Percentiles rank a stretch among this genome's conserved stretches.
phyloP scores from a whole-genome alignment of 2,888 invertebrate species.

The Ophion ellenae region DNA sequence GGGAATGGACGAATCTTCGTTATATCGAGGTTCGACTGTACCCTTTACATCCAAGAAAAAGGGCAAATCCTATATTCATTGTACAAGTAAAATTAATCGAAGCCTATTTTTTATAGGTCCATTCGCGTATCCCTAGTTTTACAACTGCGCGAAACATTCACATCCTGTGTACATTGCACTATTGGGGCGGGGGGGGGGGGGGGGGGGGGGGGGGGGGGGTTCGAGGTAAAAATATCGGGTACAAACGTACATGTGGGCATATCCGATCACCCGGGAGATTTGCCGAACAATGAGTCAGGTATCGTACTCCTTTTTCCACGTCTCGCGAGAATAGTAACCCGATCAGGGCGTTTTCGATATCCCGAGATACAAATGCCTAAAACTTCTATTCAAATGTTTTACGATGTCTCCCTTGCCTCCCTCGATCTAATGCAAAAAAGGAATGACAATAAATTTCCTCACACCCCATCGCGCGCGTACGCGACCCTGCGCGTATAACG shows the following conservation, averaged over 20 bases:
- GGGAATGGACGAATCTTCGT: no score
- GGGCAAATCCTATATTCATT: no score
- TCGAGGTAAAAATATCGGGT: not conserved
- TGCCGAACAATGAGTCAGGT: slow-evolving; percentile 55
- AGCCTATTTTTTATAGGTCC: not conserved
- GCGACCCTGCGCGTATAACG: slow-evolving; percentile 16
- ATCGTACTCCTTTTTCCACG: slow-evolving; percentile 7
- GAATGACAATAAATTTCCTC: slow-evolving; percentile 60
- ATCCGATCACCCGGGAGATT: slow-evolving; percentile 37
- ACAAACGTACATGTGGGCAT: slow-evolving; percentile 20
- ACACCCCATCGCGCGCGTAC: slow-evolving; percentile 15
- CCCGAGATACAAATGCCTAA: slow-evolving; percentile 32
- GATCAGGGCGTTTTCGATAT: slow-evolving; percentile 50
- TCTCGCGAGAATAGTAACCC: slow-evolving; percentile 54
- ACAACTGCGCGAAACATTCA: slow-evolving; percentile 23
- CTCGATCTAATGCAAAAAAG: slow-evolving; percentile 59
- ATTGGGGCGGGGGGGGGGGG: not conserved
- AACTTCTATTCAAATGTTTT: slow-evolving; percentile 52
- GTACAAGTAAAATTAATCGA: no score
- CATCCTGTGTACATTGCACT: slow-evolving; percentile 11
- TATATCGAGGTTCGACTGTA: no score
- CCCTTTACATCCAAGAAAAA: no score
- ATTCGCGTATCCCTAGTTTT: slow-evolving; percentile 1
- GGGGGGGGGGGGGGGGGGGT: not conserved
- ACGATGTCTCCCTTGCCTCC: slow-evolving; percentile 19